A percentile compares a stretch with the other conserved stretches of the same genome.
Conservation (phyloP, 2,797 vertebrate genomes). For the Mycteria americana region DNA sequence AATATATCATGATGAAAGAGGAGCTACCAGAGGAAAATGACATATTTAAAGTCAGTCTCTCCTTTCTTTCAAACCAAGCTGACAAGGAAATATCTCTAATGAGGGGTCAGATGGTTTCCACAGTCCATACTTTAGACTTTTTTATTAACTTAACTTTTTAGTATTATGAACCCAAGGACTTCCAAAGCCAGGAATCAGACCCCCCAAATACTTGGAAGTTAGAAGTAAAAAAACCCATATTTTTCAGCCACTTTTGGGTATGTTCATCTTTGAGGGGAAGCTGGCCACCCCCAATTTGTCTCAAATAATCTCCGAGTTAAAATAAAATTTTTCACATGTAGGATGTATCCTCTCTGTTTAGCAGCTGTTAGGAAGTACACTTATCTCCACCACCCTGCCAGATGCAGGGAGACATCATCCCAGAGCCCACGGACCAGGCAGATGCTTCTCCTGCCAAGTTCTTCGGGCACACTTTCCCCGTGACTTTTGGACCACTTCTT, state of each 20-base stretch:
- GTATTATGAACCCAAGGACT: not conserved
- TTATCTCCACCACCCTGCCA: not conserved
- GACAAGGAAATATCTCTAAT: not conserved
- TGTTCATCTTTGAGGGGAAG: not conserved
- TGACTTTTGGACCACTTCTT: not conserved
- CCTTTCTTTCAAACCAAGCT: not conserved
- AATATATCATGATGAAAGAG: not conserved
- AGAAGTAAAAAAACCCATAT: not conserved
- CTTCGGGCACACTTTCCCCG: not conserved
- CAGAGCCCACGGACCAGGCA: not conserved
- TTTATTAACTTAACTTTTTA: not conserved
- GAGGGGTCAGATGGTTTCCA: not conserved
- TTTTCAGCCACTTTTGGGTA: not conserved
- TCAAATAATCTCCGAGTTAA: not conserved
- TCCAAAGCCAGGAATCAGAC: not conserved
- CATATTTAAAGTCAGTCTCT: not conserved
- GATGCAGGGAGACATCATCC: not conserved
- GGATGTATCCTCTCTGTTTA: not conserved
- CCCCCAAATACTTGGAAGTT: not conserved
- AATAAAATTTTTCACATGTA: not conserved
- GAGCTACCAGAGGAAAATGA: not conserved
- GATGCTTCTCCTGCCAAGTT: not conserved
- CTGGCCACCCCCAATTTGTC: not conserved
- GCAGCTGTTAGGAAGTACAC: not conserved
- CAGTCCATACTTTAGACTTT: not conserved